These are phyloP conservation scores for Dolichotis patagonum DNA, from an alignment of 2,113 vertebrate genomes.

Conservation along the genomic window DNA sequence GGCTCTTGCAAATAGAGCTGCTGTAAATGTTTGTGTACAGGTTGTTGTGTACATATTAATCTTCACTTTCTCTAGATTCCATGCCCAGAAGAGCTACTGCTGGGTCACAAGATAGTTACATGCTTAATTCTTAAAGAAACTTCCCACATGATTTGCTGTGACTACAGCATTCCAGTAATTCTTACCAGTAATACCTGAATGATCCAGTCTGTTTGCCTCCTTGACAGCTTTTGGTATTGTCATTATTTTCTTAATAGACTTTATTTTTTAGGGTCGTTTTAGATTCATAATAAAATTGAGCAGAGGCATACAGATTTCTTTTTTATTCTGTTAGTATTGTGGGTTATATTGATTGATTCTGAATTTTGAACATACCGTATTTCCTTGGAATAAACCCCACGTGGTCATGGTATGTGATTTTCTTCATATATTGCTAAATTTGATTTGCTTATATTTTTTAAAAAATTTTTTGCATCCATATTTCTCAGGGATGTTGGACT, in stretches of 20 bases:
- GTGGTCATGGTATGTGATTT: background rate
- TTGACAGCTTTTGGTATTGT: background rate
- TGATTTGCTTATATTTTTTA: background rate
- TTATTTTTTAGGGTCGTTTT: conserved; percentile 15
- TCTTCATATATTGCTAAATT: background rate
- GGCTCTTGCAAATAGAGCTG: background rate
- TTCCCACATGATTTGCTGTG: background rate
- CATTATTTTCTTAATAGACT: background rate
- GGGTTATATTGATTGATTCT: background rate
- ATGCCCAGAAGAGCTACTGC: background rate
- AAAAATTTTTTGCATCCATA: background rate
- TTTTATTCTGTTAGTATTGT: background rate
- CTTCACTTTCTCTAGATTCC: background rate
- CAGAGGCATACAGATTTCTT: background rate
- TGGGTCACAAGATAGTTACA: background rate
- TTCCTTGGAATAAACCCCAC: background rate
- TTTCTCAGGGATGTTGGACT: background rate
- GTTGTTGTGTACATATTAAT: background rate
- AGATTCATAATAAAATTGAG: background rate
- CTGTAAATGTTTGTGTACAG: background rate
- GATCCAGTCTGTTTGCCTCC: background rate
- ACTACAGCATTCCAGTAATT: background rate
- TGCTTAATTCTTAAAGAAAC: conserved; percentile 23
- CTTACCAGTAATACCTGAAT: no score
- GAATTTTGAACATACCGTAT: background rate